phyloP scores from a whole-genome alignment of 2,797 vertebrate genomes.

The Sebastes nivosus region DNA sequence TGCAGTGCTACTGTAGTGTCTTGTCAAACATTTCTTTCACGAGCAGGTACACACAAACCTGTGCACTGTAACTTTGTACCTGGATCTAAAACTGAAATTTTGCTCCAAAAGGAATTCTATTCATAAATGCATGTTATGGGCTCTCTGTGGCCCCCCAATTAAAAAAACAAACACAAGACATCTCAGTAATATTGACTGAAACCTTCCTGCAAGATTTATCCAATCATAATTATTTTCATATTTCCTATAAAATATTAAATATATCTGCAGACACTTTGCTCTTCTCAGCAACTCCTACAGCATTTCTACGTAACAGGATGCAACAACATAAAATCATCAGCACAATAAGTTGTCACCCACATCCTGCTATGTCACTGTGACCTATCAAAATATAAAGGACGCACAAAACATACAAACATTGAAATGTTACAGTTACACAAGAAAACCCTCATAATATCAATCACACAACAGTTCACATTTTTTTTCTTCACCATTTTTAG shows the following conservation, averaged over 20 bases:
- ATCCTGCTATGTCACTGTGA: neutral
- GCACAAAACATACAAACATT: neutral
- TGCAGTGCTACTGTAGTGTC: too few species aligned
- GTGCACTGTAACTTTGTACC: too few species aligned
- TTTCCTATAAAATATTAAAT: neutral
- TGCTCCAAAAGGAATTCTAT: too few species aligned
- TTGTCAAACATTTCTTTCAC: too few species aligned
- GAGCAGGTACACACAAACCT: too few species aligned
- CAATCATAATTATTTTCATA: neutral
- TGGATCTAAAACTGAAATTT: too few species aligned
- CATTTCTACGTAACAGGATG: neutral
- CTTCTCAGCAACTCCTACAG: neutral
- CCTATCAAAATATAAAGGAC: neutral
- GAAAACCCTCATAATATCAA: neutral
- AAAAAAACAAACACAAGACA: too few species aligned
- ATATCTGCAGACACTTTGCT: neutral
- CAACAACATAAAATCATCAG: neutral
- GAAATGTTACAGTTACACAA: neutral
- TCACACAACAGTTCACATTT: neutral
- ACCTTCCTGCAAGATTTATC: neutral
- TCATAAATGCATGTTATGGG: too few species aligned
- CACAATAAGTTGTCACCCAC: neutral
- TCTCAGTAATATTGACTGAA: neutral
- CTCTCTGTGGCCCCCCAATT: too few species aligned
- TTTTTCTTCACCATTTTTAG: neutral